Base-by-base conservation (phyloP, 53 echinoderm and acorn worm species). In the Holothuria leucospilota region DNA sequence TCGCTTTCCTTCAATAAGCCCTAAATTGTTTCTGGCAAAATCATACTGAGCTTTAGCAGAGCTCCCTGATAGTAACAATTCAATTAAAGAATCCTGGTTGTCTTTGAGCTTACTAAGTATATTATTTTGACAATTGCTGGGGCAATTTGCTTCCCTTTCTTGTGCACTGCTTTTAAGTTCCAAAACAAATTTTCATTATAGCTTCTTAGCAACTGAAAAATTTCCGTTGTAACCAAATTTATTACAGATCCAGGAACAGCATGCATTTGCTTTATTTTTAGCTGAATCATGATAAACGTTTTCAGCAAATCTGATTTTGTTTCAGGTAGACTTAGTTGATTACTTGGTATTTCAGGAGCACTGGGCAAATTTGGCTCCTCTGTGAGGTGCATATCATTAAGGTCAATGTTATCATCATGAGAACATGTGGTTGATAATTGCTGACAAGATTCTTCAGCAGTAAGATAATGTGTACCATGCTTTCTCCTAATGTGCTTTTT, bases 1-100 rank as follows among this genome's bases (percentile, higher is more conserved):
- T 62, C 82, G 62, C 13, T 82, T 82, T 59, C 82, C 82, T 21
- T 52, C 60, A 4, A 88, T 62, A 70, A 23, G 70, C 8, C 42
- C 69, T 39, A 82, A 88, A 38, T 88, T n/a, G n/a, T n/a, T n/a
- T n/a, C n/a, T n/a, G n/a, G n/a, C n/a, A n/a, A n/a, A n/a, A n/a
- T n/a, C n/a, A n/a, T n/a, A n/a, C n/a, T n/a, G n/a, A n/a, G n/a
- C 40, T 61, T 88, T 69, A 29, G 15, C 28, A 26, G 69, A 25
- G 14, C 26, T 69, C 5, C 42, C 9, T 6, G 42, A 42, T 9
- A 42, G 42, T 42, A 42, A 42, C 9, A 9, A 42, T 6, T 42
- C 42, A 42, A 42, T 9, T 5, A 42, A 42, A 9, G 42, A 42
- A 42, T 42, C 42, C 42, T 42, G 42, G 9, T 42, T 9, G 5